A percentile compares a stretch with the other conserved stretches of the same genome.
phyloP scores from a whole-genome alignment of 1,140 invertebrate genomes.

The Brachionus sp. region DNA sequence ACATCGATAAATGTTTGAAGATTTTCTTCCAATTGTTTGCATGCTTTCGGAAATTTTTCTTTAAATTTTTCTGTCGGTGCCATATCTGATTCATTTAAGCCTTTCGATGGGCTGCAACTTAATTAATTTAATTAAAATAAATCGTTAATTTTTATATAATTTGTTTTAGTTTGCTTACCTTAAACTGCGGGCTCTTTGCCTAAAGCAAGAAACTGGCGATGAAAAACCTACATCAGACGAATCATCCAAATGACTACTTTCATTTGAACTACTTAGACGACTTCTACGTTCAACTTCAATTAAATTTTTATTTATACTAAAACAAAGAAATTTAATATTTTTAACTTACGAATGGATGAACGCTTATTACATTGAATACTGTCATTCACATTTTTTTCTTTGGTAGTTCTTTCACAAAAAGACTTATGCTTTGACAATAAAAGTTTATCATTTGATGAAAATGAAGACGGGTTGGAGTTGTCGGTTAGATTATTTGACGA shows the following conservation, averaged over 20 bases:
- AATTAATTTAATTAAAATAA: background rate
- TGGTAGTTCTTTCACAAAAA: background rate
- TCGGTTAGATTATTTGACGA: constrained; percentile 13
- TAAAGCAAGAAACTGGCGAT: constrained; percentile 13
- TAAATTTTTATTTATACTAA: no score
- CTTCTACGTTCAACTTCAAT: constrained; percentile 17
- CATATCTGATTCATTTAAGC: constrained; percentile 26
- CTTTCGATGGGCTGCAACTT: constrained; percentile 38
- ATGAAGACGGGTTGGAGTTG: constrained; percentile 8
- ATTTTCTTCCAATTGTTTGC: constrained; percentile 36
- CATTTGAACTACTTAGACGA: constrained; percentile 38
- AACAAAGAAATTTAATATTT: no score
- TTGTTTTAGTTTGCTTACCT: background rate
- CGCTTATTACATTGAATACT: background rate
- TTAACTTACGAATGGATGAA: background rate
- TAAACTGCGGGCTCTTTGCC: constrained; percentile 20
- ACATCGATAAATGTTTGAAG: constrained; percentile 35
- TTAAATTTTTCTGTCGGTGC: constrained; percentile 26
- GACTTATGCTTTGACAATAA: background rate
- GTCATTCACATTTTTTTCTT: background rate
- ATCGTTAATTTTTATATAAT: background rate
- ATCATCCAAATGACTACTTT: constrained; percentile 40
- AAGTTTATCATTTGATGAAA: constrained; percentile 29
- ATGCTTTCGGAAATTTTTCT: constrained; percentile 41
- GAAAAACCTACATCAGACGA: constrained; percentile 40